Evolutionary conservation across 2,797 vertebrate species (phyloP), one percentile per base, ranked within the genome.

Genomic region (Falco naumanni): DNA sequence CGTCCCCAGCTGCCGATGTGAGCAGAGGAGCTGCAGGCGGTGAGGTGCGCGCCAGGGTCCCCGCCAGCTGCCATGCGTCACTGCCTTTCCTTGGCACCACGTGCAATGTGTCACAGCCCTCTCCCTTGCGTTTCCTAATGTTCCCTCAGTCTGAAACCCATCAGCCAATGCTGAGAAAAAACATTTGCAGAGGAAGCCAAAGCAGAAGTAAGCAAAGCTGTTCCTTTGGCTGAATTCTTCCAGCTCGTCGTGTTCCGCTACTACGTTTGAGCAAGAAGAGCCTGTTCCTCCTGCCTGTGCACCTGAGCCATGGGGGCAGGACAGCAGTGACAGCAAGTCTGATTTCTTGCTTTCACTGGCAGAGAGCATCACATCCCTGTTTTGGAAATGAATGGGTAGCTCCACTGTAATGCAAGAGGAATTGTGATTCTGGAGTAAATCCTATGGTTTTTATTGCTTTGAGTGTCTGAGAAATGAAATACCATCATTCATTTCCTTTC

Each of bases 131-230:
- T 91, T 93, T 90, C 93, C 74, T 81, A 39, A 84, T 39, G 33
- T 84, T 69, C 69, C 79, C 74, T 90, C 70, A 2, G 86, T 13
- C 92, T 97, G 95, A 96, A 95, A 95, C 53, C 69, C 93, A 94
- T 97, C 95, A 96, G 6, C 43, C 74, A 41, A 47, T 1, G 63
- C 80, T 66, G 74, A 82, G 85, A 29, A 69, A 94, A 96, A 96
- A 93, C 81, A 92, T 21, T 61, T 1, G 4, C 51, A 4, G 56
- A 37, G 7, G 17, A 45, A 92, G 81, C 92, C 95, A 96, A 90
- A 89, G 92, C 95, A 96, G 95, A 82, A 96, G 92, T 76, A 65
- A 96, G 95, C 86, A 87, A 94, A 96, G 90, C 95, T 94, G 92
- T 91, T 95, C 86, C 39, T 76, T 89, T 93, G 95, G 88, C 92